Base-by-base conservation (phyloP, 2,113 vertebrate genomes). In the Apus apus region DNA sequence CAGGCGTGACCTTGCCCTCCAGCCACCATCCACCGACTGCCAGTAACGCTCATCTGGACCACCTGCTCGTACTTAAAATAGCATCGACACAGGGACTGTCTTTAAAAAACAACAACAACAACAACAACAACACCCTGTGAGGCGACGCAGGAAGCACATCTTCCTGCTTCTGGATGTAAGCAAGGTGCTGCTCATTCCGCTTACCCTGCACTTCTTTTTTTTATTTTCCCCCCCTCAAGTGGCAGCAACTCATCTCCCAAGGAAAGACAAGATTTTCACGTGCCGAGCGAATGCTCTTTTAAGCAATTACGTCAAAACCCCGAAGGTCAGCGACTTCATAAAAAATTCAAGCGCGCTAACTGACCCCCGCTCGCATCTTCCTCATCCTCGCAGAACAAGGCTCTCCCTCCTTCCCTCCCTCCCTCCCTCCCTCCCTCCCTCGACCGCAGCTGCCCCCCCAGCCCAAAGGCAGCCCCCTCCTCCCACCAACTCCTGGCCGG, bases 101-200 rank as follows among this genome's bases (percentile, higher is more conserved):
- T 34, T 53, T 81, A 85, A 20, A n/a, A 57, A 27, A 38, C 45
- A 46, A 46, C n/a, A n/a, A n/a, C n/a, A n/a, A n/a, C n/a, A n/a
- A n/a, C n/a, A n/a, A 48, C 46, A 19, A 48, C 38, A 38, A 38
- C 38, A 48, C 19, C n/a, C 12, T 3, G 9, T 5, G 53, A 60
- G 14, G 30, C 38, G 75, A 38, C 0, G 2, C 0, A 40, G 36
- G 53, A 50, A 38, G 18, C 46, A 2, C 9, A 54, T 43, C 13
- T 2, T 78, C 18, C 45, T 56, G 19, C 46, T 66, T 58, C 46
- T 53, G 23, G 57, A 51, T 1, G 25, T 23, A 40, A 48, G 32
- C 15, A 13, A 48, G 15, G 27, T 15, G 30, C 30, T 45, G n/a
- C 10, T 76, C 21, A n/a, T 61, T 16, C 27, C 2, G 0, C n/a